Evolutionary conservation across 2,888 invertebrate species (phyloP).

Genomic region (Diarsia mendica): DNA sequence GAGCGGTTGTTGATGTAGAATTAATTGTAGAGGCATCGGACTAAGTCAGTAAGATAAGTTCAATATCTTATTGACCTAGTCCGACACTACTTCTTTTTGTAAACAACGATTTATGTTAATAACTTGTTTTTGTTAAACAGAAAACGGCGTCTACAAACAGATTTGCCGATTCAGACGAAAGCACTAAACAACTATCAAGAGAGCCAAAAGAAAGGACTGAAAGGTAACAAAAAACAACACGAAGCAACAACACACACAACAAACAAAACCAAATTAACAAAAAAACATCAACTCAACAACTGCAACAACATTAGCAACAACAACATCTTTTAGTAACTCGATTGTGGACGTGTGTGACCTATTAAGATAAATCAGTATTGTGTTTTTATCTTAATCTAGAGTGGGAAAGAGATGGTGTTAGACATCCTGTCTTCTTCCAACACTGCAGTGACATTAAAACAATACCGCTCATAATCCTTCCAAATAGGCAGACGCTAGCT

Average conservation of each 20-base stretch:
- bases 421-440: no score
- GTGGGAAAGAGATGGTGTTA: background rate
- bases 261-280: no score
- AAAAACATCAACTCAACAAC: no score
- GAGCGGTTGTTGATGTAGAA: background rate
- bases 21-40: slow-evolving; percentile 1
- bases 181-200: background rate
- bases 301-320: no score
- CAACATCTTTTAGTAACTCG: background rate
- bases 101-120: background rate
- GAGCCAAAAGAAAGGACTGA: background rate
- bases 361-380: background rate
- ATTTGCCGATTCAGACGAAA: background rate
- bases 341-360: background rate
- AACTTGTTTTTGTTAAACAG: background rate
- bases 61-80: no score
- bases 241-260: no score
- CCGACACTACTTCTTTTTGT: no score
- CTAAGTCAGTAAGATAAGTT: no score
- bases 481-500: no score
- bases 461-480: no score
- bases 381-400: background rate
- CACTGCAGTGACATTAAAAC: no score
- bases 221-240: background rate
- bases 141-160: background rate